These are phyloP conservation scores for Picathartes gymnocephalus DNA, from an alignment of 2,113 vertebrate species.

Conservation along the genomic window DNA sequence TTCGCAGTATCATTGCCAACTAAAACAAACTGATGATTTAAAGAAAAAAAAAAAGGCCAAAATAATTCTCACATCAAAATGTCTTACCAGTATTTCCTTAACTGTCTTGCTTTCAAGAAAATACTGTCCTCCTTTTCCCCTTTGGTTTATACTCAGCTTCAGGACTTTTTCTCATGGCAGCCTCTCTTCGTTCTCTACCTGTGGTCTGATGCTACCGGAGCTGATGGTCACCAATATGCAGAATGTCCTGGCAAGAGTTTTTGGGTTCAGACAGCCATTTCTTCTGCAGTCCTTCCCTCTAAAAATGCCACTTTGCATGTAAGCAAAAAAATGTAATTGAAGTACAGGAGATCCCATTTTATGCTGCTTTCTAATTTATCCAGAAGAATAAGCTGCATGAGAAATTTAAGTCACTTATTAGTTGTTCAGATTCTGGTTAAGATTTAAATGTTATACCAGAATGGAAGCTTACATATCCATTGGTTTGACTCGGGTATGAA, in stretches of 20 bases:
- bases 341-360: not conserved
- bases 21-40: not conserved
- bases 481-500: not conserved
- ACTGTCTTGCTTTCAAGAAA: not conserved
- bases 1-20: not conserved
- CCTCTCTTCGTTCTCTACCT: not conserved
- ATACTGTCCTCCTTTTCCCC: not conserved
- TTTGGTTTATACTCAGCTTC: not conserved
- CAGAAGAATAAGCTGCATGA: not conserved
- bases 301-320: not conserved
- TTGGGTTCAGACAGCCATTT: not conserved
- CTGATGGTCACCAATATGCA: not conserved
- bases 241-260: not conserved
- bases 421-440: not conserved
- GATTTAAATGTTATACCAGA: not conserved
- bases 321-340: not conserved
- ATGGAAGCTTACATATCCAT: not conserved
- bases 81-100: not conserved
- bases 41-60: not conserved
- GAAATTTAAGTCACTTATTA: not conserved
- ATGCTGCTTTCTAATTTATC: not conserved
- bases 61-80: not conserved
- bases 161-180: not conserved
- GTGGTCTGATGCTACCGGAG: not conserved
- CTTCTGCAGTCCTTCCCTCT: not conserved